Evolutionary conservation across 2,113 vertebrate species (phyloP).

Genomic region (Corythoichthys intestinalis): DNA sequence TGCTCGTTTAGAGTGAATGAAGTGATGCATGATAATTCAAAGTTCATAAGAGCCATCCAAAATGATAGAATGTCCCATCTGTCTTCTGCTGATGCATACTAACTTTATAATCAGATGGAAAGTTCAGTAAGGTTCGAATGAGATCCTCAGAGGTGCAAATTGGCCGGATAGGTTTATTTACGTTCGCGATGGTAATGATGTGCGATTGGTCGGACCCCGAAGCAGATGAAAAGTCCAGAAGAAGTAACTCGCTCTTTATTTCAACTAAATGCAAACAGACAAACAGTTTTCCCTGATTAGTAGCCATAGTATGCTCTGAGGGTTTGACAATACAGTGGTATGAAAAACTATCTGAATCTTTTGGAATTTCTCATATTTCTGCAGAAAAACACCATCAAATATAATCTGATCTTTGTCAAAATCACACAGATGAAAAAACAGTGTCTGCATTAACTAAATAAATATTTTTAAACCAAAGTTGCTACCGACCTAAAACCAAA

Average conservation of each 20-base stretch:
- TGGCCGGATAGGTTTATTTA: neutral
- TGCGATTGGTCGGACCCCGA: neutral
- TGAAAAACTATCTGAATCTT: too few relatives aligned
- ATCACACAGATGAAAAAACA: too few relatives aligned
- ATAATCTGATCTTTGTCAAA: too few relatives aligned
- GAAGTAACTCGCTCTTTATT: neutral
- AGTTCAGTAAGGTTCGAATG: slow-evolving; percentile 23
- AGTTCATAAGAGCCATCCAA: slow-evolving; percentile 36
- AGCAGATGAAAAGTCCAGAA: neutral
- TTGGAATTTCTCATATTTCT: too few relatives aligned
- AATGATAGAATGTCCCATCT: slow-evolving; percentile 23
- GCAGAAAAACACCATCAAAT: too few relatives aligned
- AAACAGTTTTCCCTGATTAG: neutral
- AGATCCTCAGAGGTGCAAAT: slow-evolving; percentile 18
- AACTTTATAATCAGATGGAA: slow-evolving; percentile 38
- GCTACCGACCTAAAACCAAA: too few relatives aligned
- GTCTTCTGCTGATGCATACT: slow-evolving; percentile 22
- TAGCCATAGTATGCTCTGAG: neutral
- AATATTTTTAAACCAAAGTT: too few relatives aligned
- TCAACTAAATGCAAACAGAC: neutral
- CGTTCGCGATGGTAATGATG: neutral
- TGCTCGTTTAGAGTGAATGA: slow-evolving; percentile 41
- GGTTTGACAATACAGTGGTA: neutral
- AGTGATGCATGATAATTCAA: slow-evolving; percentile 36
- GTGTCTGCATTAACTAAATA: too few relatives aligned